These are phyloP conservation scores for Cryptoprocta ferox DNA, from an alignment of 2,797 vertebrate genomes.

Conservation along the genomic window DNA sequence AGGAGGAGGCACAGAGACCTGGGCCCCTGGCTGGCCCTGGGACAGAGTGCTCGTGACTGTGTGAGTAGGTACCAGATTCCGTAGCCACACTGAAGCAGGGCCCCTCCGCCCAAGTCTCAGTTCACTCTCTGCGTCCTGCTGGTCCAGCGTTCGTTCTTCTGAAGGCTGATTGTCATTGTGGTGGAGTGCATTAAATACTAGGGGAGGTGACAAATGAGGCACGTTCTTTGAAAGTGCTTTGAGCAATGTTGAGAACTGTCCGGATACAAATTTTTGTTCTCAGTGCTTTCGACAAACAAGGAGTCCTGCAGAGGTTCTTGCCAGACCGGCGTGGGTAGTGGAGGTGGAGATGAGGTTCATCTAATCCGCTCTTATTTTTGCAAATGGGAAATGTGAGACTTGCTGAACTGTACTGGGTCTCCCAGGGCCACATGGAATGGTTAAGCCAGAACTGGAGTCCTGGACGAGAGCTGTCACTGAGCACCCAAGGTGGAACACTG, in stretches of 20 bases:
- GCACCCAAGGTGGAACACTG: rapidly evolving
- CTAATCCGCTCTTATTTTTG: not conserved
- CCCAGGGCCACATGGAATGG: not conserved
- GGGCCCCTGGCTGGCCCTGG: not conserved
- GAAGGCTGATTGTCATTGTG: not conserved
- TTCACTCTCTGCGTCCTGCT: not conserved
- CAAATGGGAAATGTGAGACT: not conserved
- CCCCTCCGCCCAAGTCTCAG: not conserved
- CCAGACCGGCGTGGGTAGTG: not conserved
- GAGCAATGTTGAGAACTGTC: not conserved
- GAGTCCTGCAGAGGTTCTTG: too few species aligned
- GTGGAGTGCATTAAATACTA: not conserved
- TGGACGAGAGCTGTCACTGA: not conserved
- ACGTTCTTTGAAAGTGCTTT: not conserved
- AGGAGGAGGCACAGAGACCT: too few species aligned
- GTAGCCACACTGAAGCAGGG: too few species aligned
- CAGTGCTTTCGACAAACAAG: not conserved
- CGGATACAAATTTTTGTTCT: not conserved
- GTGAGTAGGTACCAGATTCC: not conserved
- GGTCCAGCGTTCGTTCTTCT: not conserved
- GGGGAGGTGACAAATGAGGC: not conserved
- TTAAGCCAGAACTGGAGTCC: not conserved
- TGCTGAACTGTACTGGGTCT: not conserved
- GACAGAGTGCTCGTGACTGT: too few species aligned
- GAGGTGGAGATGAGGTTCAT: not conserved